These are phyloP conservation scores for Drosophila melanogaster DNA, from an alignment of 1,140 invertebrate species.

Conservation along the genomic window DNA sequence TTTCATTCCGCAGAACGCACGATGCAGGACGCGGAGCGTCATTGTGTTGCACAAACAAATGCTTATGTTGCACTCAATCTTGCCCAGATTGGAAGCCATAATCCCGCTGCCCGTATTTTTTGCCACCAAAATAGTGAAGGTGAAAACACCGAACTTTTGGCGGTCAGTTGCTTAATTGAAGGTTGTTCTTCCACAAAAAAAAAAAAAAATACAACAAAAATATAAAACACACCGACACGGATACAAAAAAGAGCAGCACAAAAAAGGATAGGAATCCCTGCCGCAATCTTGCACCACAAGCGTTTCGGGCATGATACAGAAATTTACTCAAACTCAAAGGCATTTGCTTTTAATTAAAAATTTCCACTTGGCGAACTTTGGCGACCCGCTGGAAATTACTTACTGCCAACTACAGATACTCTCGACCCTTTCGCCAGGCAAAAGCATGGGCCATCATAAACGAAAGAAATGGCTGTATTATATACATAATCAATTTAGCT, in stretches of 20 bases:
- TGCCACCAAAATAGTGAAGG: conserved; percentile 16
- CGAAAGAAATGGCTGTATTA: conserved; percentile 44
- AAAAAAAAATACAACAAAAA: background rate
- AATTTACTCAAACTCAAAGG: conserved; percentile 68
- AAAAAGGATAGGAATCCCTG: conserved; percentile 18
- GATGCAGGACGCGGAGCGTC: conserved; percentile 7
- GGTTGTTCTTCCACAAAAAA: conserved; percentile 17
- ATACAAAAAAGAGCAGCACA: background rate
- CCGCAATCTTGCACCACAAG: conserved; percentile 40
- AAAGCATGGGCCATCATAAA: conserved; percentile 2
- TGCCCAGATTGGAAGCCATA: conserved; percentile 52
- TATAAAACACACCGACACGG: too few species aligned
- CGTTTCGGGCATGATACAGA: conserved; percentile 24
- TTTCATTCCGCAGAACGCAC: background rate
- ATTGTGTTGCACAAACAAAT: conserved; percentile 72
- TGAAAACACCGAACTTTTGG: conserved; percentile 69
- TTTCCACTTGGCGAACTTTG: conserved; percentile 73
- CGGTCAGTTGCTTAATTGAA: conserved; percentile 78
- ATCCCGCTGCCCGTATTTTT: conserved; percentile 12
- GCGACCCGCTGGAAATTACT: conserved; percentile 64
- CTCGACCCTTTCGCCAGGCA: background rate
- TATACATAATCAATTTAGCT: conserved; percentile 75
- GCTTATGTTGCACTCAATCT: conserved; percentile 64
- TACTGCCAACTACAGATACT: conserved; percentile 62
- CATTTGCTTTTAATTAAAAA: conserved; percentile 82